These are phyloP conservation scores for Serranus cabrilla DNA, from an alignment of 2,797 vertebrate species.

Conservation along the genomic window DNA sequence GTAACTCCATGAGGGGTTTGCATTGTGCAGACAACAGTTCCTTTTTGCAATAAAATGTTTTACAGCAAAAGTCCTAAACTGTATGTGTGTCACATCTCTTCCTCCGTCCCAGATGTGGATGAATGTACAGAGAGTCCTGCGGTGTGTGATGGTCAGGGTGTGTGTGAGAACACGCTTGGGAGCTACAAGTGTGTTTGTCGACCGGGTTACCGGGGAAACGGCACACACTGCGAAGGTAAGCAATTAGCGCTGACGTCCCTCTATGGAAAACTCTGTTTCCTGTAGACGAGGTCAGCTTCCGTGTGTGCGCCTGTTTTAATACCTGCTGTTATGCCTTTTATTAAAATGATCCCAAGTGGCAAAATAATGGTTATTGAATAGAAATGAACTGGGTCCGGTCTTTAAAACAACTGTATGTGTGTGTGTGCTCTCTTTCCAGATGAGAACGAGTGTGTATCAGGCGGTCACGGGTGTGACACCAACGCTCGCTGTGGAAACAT, in stretches of 20 bases:
- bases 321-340: conserved; percentile 48
- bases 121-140: conserved; percentile 80
- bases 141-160: conserved; percentile 80
- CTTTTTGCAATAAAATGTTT: conserved; percentile 3
- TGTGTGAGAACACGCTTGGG: conserved; percentile 87
- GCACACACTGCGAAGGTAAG: conserved; percentile 89
- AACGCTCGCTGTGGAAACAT: conserved; percentile 89
- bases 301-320: conserved; percentile 57
- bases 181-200: conserved; percentile 87
- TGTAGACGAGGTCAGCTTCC: conserved; percentile 43
- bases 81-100: not conserved
- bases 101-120: conserved; percentile 82
- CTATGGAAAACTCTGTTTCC: conserved; percentile 54
- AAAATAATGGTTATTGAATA: conserved; percentile 20
- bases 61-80: not conserved
- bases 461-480: conserved; percentile 82
- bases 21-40: not conserved
- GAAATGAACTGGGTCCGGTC: conserved; percentile 24
- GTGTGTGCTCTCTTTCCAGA: conserved; percentile 71
- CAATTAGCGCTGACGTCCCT: conserved; percentile 58
- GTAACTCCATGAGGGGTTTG: not conserved
- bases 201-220: conserved; percentile 87
- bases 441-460: conserved; percentile 86
- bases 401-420: not conserved
- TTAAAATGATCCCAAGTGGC: conserved; percentile 39